Base-by-base conservation (phyloP, 92 coral and sea anemone genomes). In the Desmophyllum pertusum region DNA sequence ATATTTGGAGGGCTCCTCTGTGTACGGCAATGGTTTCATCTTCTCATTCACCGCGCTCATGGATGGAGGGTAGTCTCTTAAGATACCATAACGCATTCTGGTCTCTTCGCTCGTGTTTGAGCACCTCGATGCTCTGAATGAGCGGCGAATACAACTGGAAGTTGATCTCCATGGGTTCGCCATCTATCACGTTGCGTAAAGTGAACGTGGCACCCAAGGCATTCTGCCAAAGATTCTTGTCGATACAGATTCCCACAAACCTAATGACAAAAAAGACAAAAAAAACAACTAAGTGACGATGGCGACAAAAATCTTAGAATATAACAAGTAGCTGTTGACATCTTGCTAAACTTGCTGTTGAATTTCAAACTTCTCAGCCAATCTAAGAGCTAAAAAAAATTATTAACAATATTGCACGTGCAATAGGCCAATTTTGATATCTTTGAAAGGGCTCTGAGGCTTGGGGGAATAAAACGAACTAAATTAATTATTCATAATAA, bases 181-280 rank as follows among this genome's bases (percentile, higher is more conserved):
- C 98, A 68, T 97, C 99, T 17, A 97, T 85, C 43, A 97, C 99
- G 71, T 97, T 97, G 4, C 99, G 93, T 3, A 97, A 86, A 3
- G 99, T 97, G 82, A 97, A 97, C n/a, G 98, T 92, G 19, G 99
- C 99, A 38, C 99, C 99, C 43, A 97, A 43, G 2, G 93, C 91
- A 68, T 94, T 97, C 77, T 97, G 99, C 99, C 99, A 97, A 74
- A 89, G 99, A 69, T 92, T 93, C 81, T 94, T 94, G 74, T 93
- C 93, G 13, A 97, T 97, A 78, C 99, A 97, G 71, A 97, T 94
- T 15, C 99, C 99, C 43, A 93, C 93, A 85, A 97, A 94, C 66
- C 99, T 96, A 64, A 42, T 14, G 69, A 43, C 30, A 59, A 46
- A 11, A n/a, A n/a, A n/a, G 33, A n/a, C n/a, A 37, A 40, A 83